These are phyloP conservation scores for Microcebus tavaratra DNA, from an alignment of 2,113 vertebrate species.

Conservation along the genomic window DNA sequence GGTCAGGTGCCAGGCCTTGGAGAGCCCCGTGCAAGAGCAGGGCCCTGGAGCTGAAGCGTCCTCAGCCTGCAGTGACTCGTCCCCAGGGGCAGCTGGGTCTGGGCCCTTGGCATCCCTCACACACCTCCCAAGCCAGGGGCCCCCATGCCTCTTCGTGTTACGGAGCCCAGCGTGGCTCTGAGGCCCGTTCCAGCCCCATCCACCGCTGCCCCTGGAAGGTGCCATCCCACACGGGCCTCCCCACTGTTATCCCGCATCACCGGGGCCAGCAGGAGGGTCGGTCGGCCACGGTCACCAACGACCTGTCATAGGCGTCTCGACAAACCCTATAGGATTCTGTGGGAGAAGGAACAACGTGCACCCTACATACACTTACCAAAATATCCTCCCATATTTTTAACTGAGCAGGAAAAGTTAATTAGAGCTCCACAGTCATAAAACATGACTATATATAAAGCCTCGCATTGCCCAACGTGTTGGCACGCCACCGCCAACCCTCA, in stretches of 20 bases:
- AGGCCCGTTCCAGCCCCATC: neutral
- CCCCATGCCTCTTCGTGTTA: too few relatives aligned
- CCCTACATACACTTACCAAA: neutral
- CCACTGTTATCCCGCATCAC: neutral
- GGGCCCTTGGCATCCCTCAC: neutral
- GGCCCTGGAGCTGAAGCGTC: too few relatives aligned
- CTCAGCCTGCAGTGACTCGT: rapidly evolving
- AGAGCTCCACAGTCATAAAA: neutral
- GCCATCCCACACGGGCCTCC: neutral
- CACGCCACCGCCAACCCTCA: rapidly evolving
- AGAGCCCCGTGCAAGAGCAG: neutral
- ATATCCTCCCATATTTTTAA: neutral
- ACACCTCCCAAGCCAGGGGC: neutral
- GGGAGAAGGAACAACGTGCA: neutral
- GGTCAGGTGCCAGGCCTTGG: neutral
- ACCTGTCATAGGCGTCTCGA: neutral
- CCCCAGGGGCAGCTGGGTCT: neutral
- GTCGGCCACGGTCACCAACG: neutral
- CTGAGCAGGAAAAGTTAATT: neutral
- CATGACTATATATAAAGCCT: neutral
- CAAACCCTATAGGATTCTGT: neutral
- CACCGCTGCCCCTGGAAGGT: too few relatives aligned
- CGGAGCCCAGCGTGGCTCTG: neutral
- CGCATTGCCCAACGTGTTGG: neutral
- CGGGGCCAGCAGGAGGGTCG: neutral